phyloP scores from a whole-genome alignment of 2,888 invertebrate genomes.

The Andrena flavipes region DNA sequence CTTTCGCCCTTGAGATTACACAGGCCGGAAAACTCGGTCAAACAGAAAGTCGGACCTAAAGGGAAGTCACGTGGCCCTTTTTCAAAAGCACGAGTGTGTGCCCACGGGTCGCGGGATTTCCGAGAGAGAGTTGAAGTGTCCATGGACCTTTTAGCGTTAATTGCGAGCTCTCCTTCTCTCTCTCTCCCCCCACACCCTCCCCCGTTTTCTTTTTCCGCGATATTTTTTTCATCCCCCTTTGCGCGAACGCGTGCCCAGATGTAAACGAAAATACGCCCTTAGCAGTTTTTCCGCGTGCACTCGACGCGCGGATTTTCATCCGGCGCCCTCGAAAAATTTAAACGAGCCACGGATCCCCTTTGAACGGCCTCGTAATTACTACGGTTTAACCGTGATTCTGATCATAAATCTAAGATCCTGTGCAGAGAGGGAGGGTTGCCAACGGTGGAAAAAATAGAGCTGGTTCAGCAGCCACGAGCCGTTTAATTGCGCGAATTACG shows the following conservation, averaged over 20 bases:
- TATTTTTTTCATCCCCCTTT: constrained; percentile 13
- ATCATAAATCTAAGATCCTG: constrained; percentile 61
- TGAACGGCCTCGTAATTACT: constrained; percentile 60
- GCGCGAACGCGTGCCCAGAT: constrained; percentile 47
- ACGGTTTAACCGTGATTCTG: constrained; percentile 43
- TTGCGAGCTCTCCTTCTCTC: constrained; percentile 63
- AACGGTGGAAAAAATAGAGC: constrained; percentile 18
- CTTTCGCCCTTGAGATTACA: constrained; percentile 70
- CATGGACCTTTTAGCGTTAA: constrained; percentile 74
- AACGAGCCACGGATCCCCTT: constrained; percentile 62
- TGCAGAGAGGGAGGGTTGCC: not conserved
- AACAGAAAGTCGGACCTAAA: constrained; percentile 73
- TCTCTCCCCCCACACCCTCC: not conserved
- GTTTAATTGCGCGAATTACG: constrained; percentile 59
- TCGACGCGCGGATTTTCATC: constrained; percentile 55
- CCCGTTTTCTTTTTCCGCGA: constrained; percentile 29
- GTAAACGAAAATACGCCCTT: constrained; percentile 71
- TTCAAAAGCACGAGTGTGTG: constrained; percentile 55
- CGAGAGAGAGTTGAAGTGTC: constrained; percentile 70
- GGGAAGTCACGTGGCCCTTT: constrained; percentile 70
- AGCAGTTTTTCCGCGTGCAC: constrained; percentile 58
- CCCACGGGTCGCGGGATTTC: constrained; percentile 67
- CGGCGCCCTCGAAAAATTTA: constrained; percentile 59
- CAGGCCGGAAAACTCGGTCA: constrained; percentile 73
- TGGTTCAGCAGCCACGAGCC: constrained; percentile 29